Base-by-base conservation (phyloP, 1,140 invertebrate species). In the Heliothis subflexa region DNA sequence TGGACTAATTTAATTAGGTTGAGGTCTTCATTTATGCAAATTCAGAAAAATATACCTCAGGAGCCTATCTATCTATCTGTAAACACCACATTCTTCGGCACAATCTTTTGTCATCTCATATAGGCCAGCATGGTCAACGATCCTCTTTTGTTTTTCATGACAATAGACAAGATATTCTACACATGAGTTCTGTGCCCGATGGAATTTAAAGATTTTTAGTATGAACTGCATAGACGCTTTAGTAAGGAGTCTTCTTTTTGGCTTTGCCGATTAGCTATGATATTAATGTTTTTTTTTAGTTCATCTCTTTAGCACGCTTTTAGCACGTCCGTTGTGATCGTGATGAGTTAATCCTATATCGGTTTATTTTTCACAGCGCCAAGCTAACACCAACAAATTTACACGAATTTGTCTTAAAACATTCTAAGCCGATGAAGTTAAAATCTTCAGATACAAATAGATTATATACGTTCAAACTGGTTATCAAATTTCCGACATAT, bases 401-500 rank as follows among this genome's bases (percentile, higher is more conserved):
- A 25, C 21, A 25, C 21, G 21, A 25, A 25, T 25, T 2, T 25
- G 21, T 25, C 2, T 16, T 4, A 54, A 54, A 54, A 54, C 16
- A 54, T 54, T 54, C 52, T 10, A 57, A 25, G 55, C 11, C 11
- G 55, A 3, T 25, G 21, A 28, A 57, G 11, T 11, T 57, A 57
- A 13, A 18, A 21, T 57, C 55, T 28, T 11, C 21, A 28, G 55
- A 57, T 13, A 57, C 55, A 28, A 59, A 12, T 59, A 59, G 12
- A 59, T 59, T 59, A 76, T 18, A 14, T 64, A 16, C 25, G 47
- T 62, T 52, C 49, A 62, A 64, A 64, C 45, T 40, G 13, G 73
- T 64, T 64, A 54, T 76, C 49, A 52, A 76, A 76, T 64, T 64
- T 52, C 59, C 47, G 10, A 59, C 55, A 59, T 59, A 54, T 25